Evolutionary conservation across 2,888 invertebrate genomes (phyloP).

Genomic region (Hydroisotoma schaefferi): DNA sequence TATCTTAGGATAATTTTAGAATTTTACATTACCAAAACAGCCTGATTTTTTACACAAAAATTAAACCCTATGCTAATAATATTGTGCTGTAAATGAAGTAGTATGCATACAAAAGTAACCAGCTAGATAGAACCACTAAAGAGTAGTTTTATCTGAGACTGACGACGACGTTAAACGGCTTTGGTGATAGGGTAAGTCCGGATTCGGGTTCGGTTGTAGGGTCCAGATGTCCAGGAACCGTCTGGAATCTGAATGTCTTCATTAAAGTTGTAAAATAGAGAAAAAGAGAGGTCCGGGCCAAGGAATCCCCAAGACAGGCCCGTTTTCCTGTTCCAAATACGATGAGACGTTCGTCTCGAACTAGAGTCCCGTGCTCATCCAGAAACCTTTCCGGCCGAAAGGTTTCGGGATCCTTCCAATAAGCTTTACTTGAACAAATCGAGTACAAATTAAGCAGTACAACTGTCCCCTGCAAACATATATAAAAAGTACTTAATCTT

Average conservation of each 20-base stretch:
- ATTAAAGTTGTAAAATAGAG: constrained; percentile 60
- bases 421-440: not conserved
- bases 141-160: too few species aligned
- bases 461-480: constrained; percentile 13
- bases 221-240: constrained; percentile 53
- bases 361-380: constrained; percentile 7
- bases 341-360: not conserved
- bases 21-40: too few species aligned
- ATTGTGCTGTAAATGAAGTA: too few species aligned
- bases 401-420: constrained; percentile 22
- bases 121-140: too few species aligned
- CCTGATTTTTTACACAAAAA: too few species aligned
- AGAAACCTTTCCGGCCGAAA: constrained; percentile 30
- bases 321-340: constrained; percentile 56
- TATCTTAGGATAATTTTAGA: too few species aligned
- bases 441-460: constrained; percentile 18
- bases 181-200: constrained; percentile 60
- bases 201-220: constrained; percentile 57
- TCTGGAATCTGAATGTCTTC: constrained; percentile 58
- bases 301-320: constrained; percentile 62
- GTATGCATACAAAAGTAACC: too few species aligned
- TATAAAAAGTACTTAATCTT: too few species aligned
- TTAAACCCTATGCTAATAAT: too few species aligned
- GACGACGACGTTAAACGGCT: constrained; percentile 50
- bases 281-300: constrained; percentile 62